phyloP scores from a whole-genome alignment of 2,888 invertebrate species.

The Acrobasis consociella region DNA sequence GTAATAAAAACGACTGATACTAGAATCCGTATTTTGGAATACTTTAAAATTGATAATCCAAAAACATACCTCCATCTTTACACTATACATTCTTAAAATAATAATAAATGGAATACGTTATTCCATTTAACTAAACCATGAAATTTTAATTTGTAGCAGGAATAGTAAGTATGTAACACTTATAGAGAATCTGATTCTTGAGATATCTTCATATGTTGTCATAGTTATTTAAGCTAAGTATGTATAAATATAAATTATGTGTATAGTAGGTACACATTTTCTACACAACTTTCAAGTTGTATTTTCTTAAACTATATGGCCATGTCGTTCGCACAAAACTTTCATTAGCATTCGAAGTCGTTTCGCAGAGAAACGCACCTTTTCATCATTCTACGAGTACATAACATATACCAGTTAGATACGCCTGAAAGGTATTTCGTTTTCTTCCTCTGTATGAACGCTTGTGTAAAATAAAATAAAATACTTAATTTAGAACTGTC shows the following conservation, averaged over 20 bases:
- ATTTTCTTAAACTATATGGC: slow-evolving; percentile 29
- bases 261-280: slow-evolving; percentile 30
- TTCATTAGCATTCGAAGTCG: not conserved
- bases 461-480: too few relatives aligned
- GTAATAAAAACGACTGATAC: slow-evolving; percentile 37
- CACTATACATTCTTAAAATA: not conserved
- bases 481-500: too few relatives aligned
- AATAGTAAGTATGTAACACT: slow-evolving; percentile 8
- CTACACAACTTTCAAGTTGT: slow-evolving; percentile 26
- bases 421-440: too few relatives aligned
- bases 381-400: not conserved
- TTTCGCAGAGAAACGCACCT: slow-evolving; percentile 1
- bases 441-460: too few relatives aligned
- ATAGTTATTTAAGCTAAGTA: slow-evolving; percentile 40
- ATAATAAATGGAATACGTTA: not conserved
- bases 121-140: not conserved
- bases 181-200: slow-evolving; percentile 32
- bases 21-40: slow-evolving; percentile 31
- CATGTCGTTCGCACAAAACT: slow-evolving; percentile 25
- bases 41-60: slow-evolving; percentile 3
- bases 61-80: not conserved
- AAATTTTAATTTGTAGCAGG: slow-evolving; percentile 10
- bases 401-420: too few relatives aligned
- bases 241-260: slow-evolving; percentile 33
- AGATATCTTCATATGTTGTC: slow-evolving; percentile 42